Conservation (phyloP, 2,888 invertebrate species). For the Linyphia triangularis region DNA sequence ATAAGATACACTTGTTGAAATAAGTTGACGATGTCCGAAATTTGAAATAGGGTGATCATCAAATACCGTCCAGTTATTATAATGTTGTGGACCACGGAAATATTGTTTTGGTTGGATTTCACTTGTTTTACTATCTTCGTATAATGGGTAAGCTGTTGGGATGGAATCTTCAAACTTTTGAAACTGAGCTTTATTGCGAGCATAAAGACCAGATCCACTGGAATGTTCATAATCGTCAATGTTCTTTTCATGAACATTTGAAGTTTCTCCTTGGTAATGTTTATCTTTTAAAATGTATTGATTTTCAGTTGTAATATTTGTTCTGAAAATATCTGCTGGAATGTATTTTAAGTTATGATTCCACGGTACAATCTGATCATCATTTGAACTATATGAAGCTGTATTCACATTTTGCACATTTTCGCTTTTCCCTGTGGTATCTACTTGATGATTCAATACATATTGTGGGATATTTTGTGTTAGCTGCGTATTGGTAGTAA, state of each 20-base stretch:
- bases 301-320: not conserved
- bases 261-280: not conserved
- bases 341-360: slow-evolving; percentile 29
- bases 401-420: not conserved
- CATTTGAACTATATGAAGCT: not conserved
- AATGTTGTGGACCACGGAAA: slow-evolving; percentile 67
- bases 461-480: not conserved
- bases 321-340: slow-evolving; percentile 41
- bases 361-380: not conserved
- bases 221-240: not conserved
- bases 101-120: slow-evolving; percentile 45
- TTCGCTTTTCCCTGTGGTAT: not conserved
- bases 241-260: not conserved
- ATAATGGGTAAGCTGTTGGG: not conserved
- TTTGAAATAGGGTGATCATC: slow-evolving; percentile 34
- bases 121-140: not conserved
- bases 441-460: not conserved
- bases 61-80: slow-evolving; percentile 37
- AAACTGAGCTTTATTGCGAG: slow-evolving; percentile 41
- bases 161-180: slow-evolving; percentile 31
- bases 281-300: not conserved
- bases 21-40: slow-evolving; percentile 9
- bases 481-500: not conserved
- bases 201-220: slow-evolving; percentile 29
- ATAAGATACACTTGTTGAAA: slow-evolving; percentile 32